Evolutionary conservation across 37 sponge, comb jelly and placozoan genomes (phyloP).

Genomic region (Spongia lamella): DNA sequence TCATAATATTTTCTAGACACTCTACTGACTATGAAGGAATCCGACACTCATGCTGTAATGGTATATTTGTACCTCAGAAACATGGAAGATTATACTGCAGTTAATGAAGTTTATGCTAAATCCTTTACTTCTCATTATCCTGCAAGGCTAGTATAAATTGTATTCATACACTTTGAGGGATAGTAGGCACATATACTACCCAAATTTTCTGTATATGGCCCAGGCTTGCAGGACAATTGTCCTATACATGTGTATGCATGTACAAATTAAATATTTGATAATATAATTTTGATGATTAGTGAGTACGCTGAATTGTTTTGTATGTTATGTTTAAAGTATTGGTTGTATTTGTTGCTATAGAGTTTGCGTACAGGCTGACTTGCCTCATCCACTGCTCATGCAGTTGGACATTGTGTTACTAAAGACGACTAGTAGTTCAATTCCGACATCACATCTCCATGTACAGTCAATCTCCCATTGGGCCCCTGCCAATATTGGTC

Average conservation of each 20-base stretch:
- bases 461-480: conserved; percentile 84
- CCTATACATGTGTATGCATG: too few species aligned
- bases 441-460: conserved; percentile 44
- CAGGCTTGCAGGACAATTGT: too few species aligned
- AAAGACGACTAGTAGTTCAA: conserved; percentile 4
- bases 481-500: conserved; percentile 93
- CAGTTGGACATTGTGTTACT: conserved; percentile 3
- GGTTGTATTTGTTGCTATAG: too few species aligned
- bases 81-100: conserved; percentile 50
- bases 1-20: too few species aligned
- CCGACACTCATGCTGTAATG: conserved; percentile 22
- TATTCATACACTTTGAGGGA: too few species aligned
- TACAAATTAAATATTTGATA: too few species aligned
- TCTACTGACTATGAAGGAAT: too few species aligned
- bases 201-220: too few species aligned
- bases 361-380: conserved; percentile 44
- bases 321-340: too few species aligned
- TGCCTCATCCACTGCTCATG: conserved; percentile 52
- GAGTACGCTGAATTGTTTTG: too few species aligned
- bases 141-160: conserved; percentile 68
- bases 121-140: conserved; percentile 56
- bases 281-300: too few species aligned
- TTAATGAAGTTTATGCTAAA: conserved; percentile 51
- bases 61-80: conserved; percentile 57
- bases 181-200: too few species aligned